Percentiles rank a stretch among this genome's conserved stretches.
Conservation (phyloP, 2,888 invertebrate genomes). For the Melitaea athalia region DNA sequence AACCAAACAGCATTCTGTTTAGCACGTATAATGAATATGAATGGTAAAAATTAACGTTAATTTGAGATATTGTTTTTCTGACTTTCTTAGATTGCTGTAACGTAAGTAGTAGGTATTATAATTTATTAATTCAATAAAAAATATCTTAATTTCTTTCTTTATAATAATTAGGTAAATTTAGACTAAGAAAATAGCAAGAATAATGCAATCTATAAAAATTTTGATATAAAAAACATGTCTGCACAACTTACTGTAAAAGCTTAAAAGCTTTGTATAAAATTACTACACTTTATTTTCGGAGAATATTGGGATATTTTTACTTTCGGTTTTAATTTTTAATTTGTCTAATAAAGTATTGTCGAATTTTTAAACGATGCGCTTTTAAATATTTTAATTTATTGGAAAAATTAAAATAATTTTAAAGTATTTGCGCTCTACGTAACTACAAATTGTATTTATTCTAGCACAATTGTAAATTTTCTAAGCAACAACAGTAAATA, state of each 20-base stretch:
- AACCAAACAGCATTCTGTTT: conserved; percentile 5
- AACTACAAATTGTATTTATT: not conserved
- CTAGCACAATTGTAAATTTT: conserved; percentile 4
- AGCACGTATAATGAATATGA: not conserved
- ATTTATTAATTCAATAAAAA: not conserved
- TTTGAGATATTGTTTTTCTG: not conserved
- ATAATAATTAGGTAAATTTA: no score
- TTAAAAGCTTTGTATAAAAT: conserved; percentile 15
- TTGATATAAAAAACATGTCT: not conserved
- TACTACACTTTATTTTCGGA: conserved; percentile 7
- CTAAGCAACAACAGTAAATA: conserved; percentile 6
- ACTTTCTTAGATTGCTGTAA: not conserved
- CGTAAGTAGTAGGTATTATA: no score
- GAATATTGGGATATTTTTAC: not conserved
- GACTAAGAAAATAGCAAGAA: not conserved
- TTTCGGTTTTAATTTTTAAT: conserved; percentile 8
- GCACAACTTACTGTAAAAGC: conserved; percentile 14
- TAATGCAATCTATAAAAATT: not conserved
- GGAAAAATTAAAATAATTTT: conserved; percentile 7
- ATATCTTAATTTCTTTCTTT: no score
- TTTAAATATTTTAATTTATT: conserved; percentile 15
- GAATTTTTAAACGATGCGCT: conserved; percentile 29
- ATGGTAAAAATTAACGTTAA: not conserved
- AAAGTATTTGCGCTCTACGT: not conserved
- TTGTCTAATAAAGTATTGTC: conserved; percentile 32